Percentiles rank a stretch among this genome's conserved stretches.
Conservation (phyloP, 2,113 vertebrate genomes). For the Cettia cetti region DNA sequence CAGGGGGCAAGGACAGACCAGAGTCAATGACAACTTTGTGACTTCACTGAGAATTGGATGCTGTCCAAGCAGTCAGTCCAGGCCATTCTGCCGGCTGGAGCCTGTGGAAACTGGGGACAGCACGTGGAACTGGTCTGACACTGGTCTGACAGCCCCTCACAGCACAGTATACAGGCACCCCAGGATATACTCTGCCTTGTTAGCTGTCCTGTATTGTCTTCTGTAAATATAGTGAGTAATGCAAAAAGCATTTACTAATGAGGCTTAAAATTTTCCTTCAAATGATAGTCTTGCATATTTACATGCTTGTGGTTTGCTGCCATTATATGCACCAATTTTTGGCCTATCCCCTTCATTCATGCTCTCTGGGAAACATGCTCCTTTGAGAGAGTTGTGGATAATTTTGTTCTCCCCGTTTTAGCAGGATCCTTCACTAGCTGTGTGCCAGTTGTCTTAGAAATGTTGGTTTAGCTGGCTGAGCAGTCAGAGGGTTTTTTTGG, state of each 20-base stretch:
- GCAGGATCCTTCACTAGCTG: not conserved
- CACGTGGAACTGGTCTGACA: not conserved
- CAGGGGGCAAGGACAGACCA: not conserved
- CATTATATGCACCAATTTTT: not conserved
- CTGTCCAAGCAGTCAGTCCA: not conserved
- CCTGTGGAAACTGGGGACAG: not conserved
- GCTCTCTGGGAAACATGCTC: not conserved
- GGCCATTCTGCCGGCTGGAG: not conserved
- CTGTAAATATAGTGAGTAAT: not conserved
- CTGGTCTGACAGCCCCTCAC: not conserved
- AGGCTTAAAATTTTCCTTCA: conserved; percentile 28
- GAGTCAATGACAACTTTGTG: not conserved
- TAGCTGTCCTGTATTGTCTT: conserved; percentile 10
- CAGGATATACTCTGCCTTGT: not conserved
- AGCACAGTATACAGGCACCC: not conserved
- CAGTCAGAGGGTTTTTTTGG: not conserved
- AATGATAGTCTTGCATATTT: not conserved
- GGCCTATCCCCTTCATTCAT: not conserved
- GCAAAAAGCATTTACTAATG: conserved; percentile 26
- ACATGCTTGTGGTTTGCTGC: conserved; percentile 22
- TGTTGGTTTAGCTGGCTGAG: not conserved
- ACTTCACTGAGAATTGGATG: not conserved
- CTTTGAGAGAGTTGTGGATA: not conserved
- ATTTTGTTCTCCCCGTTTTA: not conserved
- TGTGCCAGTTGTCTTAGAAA: not conserved